phyloP scores from a whole-genome alignment of 2,888 invertebrate genomes.

The Phaonia tiefii region DNA sequence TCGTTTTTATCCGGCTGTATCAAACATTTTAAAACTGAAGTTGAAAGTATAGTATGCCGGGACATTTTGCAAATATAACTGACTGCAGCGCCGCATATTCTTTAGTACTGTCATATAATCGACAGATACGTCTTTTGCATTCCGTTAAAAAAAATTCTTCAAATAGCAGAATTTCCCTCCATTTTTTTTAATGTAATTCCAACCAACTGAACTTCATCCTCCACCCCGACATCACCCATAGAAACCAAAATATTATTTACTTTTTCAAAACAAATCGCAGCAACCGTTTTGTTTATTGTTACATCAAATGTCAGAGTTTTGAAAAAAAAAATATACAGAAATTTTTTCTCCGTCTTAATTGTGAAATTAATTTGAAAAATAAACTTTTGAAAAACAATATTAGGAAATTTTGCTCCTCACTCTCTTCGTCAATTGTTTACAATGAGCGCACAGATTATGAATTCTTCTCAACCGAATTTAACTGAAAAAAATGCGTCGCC shows the following conservation, averaged over 20 bases:
- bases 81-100: no score
- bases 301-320: conserved; percentile 41
- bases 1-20: no score
- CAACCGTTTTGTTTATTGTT: conserved; percentile 64
- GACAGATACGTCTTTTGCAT: no score
- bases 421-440: neutral
- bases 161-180: no score
- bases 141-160: no score
- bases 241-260: conserved; percentile 59
- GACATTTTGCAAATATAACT: no score
- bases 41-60: no score
- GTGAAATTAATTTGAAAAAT: conserved; percentile 53
- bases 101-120: no score
- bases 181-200: neutral
- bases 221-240: conserved; percentile 32
- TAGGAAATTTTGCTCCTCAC: no score
- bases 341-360: neutral
- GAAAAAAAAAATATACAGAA: conserved; percentile 5
- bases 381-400: neutral
- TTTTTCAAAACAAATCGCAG: conserved; percentile 59
- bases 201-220: conserved; percentile 5
- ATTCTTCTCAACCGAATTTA: neutral
- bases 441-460: conserved; percentile 39
- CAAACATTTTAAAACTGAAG: no score
- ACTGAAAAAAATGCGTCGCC: conserved; percentile 34